Evolutionary conservation across 2,797 vertebrate genomes (phyloP).

Genomic region (Numenius phaeopus): DNA sequence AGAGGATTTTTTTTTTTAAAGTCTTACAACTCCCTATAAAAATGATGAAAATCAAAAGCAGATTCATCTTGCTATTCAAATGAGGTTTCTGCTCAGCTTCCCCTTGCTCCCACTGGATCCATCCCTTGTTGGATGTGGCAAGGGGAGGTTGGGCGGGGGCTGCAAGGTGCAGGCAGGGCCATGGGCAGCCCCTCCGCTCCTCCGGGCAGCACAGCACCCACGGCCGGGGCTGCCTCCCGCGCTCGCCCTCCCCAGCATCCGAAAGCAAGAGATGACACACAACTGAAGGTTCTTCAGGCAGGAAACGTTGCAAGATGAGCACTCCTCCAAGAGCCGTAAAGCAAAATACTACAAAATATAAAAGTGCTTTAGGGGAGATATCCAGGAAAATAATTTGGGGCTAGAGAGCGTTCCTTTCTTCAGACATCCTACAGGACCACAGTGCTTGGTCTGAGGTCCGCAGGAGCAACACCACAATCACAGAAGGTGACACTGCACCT

Average conservation of each 20-base stretch:
- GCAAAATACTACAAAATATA: neutral
- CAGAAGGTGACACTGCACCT: neutral
- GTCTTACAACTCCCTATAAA: conserved; percentile 50
- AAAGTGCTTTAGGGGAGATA: neutral
- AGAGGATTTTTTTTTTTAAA: neutral
- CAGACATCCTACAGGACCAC: fast-evolving
- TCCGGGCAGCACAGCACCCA: neutral
- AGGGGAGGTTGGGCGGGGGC: neutral
- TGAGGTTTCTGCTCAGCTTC: neutral
- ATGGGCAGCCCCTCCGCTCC: neutral
- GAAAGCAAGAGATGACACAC: neutral
- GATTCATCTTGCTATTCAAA: neutral
- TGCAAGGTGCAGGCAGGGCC: neutral
- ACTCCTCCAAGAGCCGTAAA: neutral
- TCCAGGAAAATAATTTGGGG: neutral
- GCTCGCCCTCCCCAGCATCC: fast-evolving
- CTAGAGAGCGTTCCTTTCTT: fast-evolving
- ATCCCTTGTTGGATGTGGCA: neutral
- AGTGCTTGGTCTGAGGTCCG: neutral
- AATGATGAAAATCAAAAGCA: conserved; percentile 50
- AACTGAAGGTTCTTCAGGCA: neutral
- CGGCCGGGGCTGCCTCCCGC: neutral
- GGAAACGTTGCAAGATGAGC: neutral
- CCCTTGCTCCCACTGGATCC: neutral
- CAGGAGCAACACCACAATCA: fast-evolving